A percentile compares a stretch with the other conserved stretches of the same genome.
Conservation (phyloP, 2,113 vertebrate species). For the Sorex fumeus region DNA sequence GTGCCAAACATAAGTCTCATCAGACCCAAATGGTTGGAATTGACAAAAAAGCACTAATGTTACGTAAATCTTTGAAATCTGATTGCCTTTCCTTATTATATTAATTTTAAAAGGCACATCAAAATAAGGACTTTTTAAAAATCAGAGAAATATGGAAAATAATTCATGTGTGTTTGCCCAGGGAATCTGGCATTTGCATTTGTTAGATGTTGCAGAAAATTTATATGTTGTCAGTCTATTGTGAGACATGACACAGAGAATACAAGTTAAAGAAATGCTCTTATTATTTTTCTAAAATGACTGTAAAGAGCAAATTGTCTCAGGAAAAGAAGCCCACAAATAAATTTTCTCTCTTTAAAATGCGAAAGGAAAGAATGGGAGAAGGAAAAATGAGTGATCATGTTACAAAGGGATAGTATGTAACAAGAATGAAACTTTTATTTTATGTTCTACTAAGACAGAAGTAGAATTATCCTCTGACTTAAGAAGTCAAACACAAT, state of each 20-base stretch:
- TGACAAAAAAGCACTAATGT: background rate
- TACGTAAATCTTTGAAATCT: background rate
- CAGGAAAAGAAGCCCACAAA: background rate
- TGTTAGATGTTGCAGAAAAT: background rate
- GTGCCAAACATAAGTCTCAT: background rate
- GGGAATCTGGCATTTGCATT: background rate
- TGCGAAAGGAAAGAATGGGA: background rate
- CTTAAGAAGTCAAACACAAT: no score
- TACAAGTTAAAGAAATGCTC: background rate
- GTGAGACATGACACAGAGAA: background rate
- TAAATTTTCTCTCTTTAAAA: conserved; percentile 18
- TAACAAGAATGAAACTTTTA: background rate
- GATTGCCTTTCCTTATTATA: background rate
- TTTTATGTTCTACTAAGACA: conserved; percentile 1
- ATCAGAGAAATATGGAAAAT: conserved; percentile 6
- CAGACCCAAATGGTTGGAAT: background rate
- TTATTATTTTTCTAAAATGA: background rate
- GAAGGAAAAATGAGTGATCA: background rate
- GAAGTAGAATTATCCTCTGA: background rate
- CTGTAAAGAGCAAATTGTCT: background rate
- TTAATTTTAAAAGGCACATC: background rate
- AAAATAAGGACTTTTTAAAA: conserved; percentile 38
- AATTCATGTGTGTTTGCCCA: background rate
- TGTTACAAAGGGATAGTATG: background rate
- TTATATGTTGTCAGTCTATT: background rate